A percentile compares a stretch with the other conserved stretches of the same genome.
Conservation (phyloP, 2,113 vertebrate species). For the Plotosus lineatus region DNA sequence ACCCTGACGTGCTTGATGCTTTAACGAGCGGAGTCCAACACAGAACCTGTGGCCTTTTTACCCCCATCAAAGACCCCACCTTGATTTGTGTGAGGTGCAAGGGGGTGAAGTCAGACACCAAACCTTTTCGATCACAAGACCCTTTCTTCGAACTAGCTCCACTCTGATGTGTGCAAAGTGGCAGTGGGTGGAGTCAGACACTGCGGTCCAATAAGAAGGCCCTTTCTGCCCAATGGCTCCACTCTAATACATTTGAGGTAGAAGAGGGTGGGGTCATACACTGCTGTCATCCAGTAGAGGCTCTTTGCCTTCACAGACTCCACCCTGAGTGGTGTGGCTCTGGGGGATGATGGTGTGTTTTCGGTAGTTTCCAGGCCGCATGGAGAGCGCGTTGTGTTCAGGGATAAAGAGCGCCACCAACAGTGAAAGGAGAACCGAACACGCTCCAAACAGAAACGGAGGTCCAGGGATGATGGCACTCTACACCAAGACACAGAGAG, state of each 20-base stretch:
- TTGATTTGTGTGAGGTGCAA: too few relatives aligned
- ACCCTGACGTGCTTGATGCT: too few relatives aligned
- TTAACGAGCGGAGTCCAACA: too few relatives aligned
- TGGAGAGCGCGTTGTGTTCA: slow-evolving; percentile 78
- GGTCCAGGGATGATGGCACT: slow-evolving; percentile 92
- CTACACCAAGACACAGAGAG: slow-evolving; percentile 57
- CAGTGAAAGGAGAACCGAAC: slow-evolving; percentile 87
- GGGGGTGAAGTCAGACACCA: too few relatives aligned
- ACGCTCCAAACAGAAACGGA: slow-evolving; percentile 89
- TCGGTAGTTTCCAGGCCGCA: slow-evolving; percentile 82
- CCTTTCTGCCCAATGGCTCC: neutral
- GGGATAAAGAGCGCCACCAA: slow-evolving; percentile 92
- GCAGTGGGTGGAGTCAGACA: slow-evolving; percentile 4
- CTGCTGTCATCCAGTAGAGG: slow-evolving; percentile 89
- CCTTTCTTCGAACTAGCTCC: too few relatives aligned
- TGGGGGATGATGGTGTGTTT: slow-evolving; percentile 84
- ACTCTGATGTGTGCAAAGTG: neutral
- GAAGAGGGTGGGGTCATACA: slow-evolving; percentile 73
- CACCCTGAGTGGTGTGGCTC: slow-evolving; percentile 81
- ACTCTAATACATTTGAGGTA: neutral
- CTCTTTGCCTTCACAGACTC: slow-evolving; percentile 83
- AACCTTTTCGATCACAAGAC: too few relatives aligned
- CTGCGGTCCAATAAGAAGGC: too few relatives aligned
- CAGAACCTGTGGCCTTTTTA: too few relatives aligned
- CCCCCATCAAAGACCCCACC: too few relatives aligned